Conservation (phyloP, 2,797 vertebrate species). For the Crenuchus spilurus region DNA sequence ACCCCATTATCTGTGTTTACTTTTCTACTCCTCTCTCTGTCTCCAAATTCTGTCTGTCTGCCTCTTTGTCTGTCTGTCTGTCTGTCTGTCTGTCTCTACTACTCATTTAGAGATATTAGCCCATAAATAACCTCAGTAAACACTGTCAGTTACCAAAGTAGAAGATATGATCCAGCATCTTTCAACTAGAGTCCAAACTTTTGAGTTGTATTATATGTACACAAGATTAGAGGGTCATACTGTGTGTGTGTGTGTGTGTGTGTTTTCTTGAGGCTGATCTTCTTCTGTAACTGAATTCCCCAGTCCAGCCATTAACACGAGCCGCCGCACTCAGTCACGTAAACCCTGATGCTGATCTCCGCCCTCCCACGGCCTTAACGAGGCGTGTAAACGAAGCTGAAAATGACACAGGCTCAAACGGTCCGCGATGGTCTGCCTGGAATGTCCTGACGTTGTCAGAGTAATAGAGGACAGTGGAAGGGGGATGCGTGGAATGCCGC, state of each 20-base stretch:
- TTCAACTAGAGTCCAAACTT: no score
- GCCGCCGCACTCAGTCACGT: neutral
- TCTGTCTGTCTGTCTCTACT: neutral
- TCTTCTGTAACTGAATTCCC: no score
- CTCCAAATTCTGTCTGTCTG: neutral
- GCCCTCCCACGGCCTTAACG: neutral
- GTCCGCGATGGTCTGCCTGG: slow-evolving; percentile 8
- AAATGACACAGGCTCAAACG: neutral
- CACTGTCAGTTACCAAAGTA: no score
- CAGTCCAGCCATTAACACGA: neutral
- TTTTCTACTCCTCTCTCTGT: neutral
- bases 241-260: no score
- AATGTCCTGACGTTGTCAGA: slow-evolving; percentile 38
- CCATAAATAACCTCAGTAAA: no score
- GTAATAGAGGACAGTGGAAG: slow-evolving; percentile 39
- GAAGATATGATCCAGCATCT: no score
- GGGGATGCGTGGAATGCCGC: neutral
- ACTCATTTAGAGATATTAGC: no score
- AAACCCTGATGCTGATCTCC: neutral
- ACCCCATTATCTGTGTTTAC: neutral
- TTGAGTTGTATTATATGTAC: no score
- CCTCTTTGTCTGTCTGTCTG: neutral
- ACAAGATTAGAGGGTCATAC: no score
- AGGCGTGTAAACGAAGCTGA: neutral
- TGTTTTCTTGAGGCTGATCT: no score